These are phyloP conservation scores for Polyergus mexicanus DNA, from an alignment of 1,140 invertebrate species.

Conservation along the genomic window DNA sequence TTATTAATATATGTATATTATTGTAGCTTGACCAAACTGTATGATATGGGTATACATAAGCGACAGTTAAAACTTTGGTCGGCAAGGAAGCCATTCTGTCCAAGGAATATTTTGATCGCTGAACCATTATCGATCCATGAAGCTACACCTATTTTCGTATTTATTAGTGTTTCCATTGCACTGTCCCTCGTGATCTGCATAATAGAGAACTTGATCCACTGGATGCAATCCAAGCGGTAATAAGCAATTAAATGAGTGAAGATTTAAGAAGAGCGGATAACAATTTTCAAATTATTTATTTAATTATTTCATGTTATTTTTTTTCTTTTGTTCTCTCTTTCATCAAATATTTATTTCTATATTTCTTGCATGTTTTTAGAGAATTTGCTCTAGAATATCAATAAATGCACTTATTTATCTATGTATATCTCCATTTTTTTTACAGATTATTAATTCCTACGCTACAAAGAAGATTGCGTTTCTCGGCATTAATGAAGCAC, in stretches of 20 bases:
- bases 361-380: no score
- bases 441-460: not conserved
- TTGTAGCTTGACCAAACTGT: slow-evolving; percentile 64
- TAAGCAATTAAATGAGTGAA: not conserved
- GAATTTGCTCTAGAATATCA: no score
- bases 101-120: slow-evolving; percentile 56
- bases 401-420: no score
- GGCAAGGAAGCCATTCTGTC: slow-evolving; percentile 67
- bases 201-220: slow-evolving; percentile 57
- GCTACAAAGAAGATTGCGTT: not conserved
- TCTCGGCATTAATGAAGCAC: not conserved
- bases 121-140: slow-evolving; percentile 71
- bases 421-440: slow-evolving; percentile 9
- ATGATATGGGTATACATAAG: slow-evolving; percentile 59
- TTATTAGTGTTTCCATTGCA: slow-evolving; percentile 31
- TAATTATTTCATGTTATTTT: slow-evolving; percentile 25
- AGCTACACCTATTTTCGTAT: slow-evolving; percentile 61
- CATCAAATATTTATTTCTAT: no score
- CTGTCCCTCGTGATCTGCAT: slow-evolving; percentile 64
- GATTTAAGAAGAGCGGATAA: not conserved
- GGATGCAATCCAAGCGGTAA: slow-evolving; percentile 29
- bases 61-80: slow-evolving; percentile 69
- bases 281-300: not conserved
- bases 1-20: not conserved
- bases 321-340: not conserved